Base-by-base conservation (phyloP, 2,888 invertebrate species). In the Diarsia dahlii region DNA sequence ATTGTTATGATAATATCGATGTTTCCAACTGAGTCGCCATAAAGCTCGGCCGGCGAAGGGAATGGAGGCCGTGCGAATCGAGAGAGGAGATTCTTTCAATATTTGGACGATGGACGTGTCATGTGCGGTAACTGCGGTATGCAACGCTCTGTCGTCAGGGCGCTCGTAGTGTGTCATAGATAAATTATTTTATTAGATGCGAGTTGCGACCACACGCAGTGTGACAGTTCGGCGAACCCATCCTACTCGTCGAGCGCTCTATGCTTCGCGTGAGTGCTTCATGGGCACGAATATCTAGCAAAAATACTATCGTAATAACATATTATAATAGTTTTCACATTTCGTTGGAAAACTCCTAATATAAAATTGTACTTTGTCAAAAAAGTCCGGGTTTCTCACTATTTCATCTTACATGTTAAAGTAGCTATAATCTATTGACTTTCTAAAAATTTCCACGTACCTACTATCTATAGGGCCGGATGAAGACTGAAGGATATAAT, bases 121-220 rank as follows among this genome's bases (percentile, higher is more conserved):
- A 82, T 76, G 62, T 80, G 62, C 60, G 66, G 77, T 80, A 82
- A 75, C 58, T 80, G 62, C 60, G 66, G 77, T 80, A 81, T 84
- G 80, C 81, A 86, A 63, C 66, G 81, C 67, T 72, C 73, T 60
- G 73, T 64, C 71, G 68, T 69, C 73, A 71, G 56, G 54, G 50
- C 64, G 67, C 69, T 80, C 63, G 64, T 58, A 64, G 48, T 73
- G 75, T 67, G 83, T 70, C 79, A 81, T 85, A 85, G 80, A 84
- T 82, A 80, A 74, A 77, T 82, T 86, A 78, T 81, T 84, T 84
- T 86, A 81, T 76, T 84, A 77, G 71, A 79, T 68, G 77, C 86
- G 88, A 88, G 71, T 78, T 74, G 76, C 85, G 88, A 88, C 88
- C 90, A 89, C 89, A 90, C 89, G 86, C 88, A 85, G 73, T 71